Base-by-base conservation (phyloP, 1,140 invertebrate genomes). In the Halictus rubicundus region DNA sequence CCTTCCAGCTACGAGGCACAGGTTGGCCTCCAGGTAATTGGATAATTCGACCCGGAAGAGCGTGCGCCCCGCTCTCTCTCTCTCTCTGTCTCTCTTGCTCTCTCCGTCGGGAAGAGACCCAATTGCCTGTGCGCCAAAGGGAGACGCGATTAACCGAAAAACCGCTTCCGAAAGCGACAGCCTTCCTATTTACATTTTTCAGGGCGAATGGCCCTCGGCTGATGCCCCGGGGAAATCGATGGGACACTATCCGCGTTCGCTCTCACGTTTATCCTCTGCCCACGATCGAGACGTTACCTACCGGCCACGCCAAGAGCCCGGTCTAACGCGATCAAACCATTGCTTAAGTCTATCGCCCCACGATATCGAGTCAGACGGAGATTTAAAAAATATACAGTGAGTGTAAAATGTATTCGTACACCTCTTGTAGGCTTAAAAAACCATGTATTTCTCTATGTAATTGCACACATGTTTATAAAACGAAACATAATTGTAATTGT, bases 1-100 rank as follows among this genome's bases (percentile, higher is more conserved):
- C 69, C 61, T 68, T 61, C 49, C 66, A 63, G 57, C 25, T 49
- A 10, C 19, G 19, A 65, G 54, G 80, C 49, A 75, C 82, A 86
- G 82, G 82, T 76, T 81, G 70, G 69, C 81, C 85, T 83, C 77
- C 85, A 82, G 76, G 82, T 87, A 87, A 87, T 87, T 87, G 86
- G 82, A 87, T 87, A 87, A 87, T 87, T 87, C 85, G 85, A 82
- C 68, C 79, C 77, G 75, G 72, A 80, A 87, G 79, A 82, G 68
- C 32, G 57, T 68, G n/a, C 42, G 52, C 39, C 61, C 57, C 65
- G 54, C 80, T 75, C 57, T 42, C 42, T 46, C 42, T 1, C 10
- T 46, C 42, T 46, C 42, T 46, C 42, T 46, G 7, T 46, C 42
- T 46, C 42, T 46, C 42, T 46, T 14, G 10, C 42, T 46, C 42